Evolutionary conservation across 2,113 vertebrate species (phyloP).

Genomic region (Chascanopsetta lugubris): DNA sequence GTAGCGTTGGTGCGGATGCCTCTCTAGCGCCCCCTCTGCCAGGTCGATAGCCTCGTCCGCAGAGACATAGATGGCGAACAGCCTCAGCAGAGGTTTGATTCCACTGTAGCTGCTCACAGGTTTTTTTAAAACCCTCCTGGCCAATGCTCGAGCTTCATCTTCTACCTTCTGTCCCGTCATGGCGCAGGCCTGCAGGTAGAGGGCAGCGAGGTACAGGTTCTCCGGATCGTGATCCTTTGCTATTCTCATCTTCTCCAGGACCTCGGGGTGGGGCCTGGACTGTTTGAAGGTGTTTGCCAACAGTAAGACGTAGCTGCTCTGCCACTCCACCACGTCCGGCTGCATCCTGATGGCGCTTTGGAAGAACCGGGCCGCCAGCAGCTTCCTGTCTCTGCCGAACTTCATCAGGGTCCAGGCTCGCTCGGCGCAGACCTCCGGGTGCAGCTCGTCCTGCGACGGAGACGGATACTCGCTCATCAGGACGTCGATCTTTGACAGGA

Average conservation of each 20-base stretch:
- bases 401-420: conserved; percentile 75
- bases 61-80: conserved; percentile 44
- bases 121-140: conserved; percentile 42
- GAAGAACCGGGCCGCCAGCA: conserved; percentile 50
- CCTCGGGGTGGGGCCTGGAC: accelerated
- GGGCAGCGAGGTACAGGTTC: conserved; percentile 55
- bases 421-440: conserved; percentile 67
- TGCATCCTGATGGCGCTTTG: conserved; percentile 67
- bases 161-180: conserved; percentile 1
- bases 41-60: conserved; percentile 59
- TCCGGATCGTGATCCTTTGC: conserved; percentile 52
- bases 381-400: conserved; percentile 5
- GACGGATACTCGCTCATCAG: conserved; percentile 42
- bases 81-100: conserved; percentile 31
- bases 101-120: conserved; percentile 60
- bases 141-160: conserved; percentile 40
- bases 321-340: conserved; percentile 65
- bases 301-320: conserved; percentile 38
- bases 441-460: conserved; percentile 45
- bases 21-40: conserved; percentile 51
- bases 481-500: conserved; percentile 38
- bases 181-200: conserved; percentile 35
- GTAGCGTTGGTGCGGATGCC: conserved; percentile 50
- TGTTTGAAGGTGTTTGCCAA: not conserved
- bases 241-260: conserved; percentile 44